Evolutionary conservation across 2,797 vertebrate species (phyloP), one percentile per base, ranked within the genome.

Genomic region (Sebastes diaconus): DNA sequence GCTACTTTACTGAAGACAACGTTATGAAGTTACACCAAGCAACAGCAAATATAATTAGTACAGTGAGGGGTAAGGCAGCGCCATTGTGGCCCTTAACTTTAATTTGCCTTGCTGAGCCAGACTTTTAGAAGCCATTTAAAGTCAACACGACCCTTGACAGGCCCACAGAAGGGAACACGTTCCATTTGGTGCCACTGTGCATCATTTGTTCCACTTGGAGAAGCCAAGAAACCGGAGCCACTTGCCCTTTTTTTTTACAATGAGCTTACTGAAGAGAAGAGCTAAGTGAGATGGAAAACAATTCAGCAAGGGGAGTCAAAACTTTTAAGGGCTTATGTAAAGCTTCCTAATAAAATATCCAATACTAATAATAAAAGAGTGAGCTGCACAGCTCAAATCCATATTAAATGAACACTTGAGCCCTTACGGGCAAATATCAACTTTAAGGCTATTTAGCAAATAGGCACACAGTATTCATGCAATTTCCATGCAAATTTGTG

Each of bases 141-240:
- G 69, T 77, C 61, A 63, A 71, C 68, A 76, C 73, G 78, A 68
- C 34, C 59, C 58, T 79, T 42, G 72, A 71, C 61, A 77, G 58
- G 29, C 73, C 81, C 74, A 87, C 61, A 58, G 46, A 83, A 54
- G n/a, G 46, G 50, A 84, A 81, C 72, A 67, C 1, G 9, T 74
- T 85, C 75, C 75, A 90, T 86, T 88, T 70, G 68, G 50, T 84
- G 80, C 68, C 70, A 90, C 83, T 85, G 81, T 68, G 42, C 55
- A 68, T 87, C 46, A 93, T 92, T 90, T 90, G 79, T 90, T 93
- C 88, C 90, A 93, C 83, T 68, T 80, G 72, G 61, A 85, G 58
- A 88, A 71, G 80, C 84, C 84, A 94, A 87, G 73, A 89, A 88
- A 89, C 71, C 12, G 83, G 9, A 84, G 63, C 70, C 10, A n/a